These are phyloP conservation scores for Exephanes ischioxanthus DNA, from an alignment of 2,888 invertebrate genomes.

Conservation along the genomic window DNA sequence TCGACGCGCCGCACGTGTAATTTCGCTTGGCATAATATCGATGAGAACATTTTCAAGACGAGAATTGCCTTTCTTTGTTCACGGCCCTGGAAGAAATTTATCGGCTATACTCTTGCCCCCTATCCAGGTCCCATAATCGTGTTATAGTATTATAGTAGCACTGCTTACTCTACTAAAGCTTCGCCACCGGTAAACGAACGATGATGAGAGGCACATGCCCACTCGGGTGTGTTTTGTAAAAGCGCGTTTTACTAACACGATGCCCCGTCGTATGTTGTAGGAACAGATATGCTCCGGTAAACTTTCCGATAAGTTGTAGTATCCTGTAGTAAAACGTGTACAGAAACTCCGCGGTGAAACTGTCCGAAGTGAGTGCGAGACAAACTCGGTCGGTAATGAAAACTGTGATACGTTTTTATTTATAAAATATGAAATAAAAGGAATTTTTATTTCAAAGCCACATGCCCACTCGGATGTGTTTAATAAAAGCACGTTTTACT, in stretches of 20 bases:
- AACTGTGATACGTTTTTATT: no score
- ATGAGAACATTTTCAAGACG: slow-evolving; percentile 32
- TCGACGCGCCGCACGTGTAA: neutral
- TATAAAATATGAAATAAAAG: no score
- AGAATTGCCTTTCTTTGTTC: slow-evolving; percentile 48
- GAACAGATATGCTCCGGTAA: neutral
- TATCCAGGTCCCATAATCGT: slow-evolving; percentile 40
- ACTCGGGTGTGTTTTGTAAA: slow-evolving; percentile 11
- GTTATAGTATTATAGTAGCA: slow-evolving; percentile 33
- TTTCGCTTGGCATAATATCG: slow-evolving; percentile 6
- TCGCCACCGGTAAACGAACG: slow-evolving; percentile 41
- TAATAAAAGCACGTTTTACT: slow-evolving; percentile 4
- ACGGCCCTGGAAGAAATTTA: slow-evolving; percentile 61
- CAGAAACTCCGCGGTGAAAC: neutral
- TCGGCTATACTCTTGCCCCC: slow-evolving; percentile 13
- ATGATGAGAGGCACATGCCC: slow-evolving; percentile 12
- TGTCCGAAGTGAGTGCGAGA: neutral
- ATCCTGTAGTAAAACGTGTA: neutral
- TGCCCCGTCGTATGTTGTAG: neutral
- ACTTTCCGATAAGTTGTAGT: slow-evolving; percentile 5
- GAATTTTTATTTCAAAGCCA: no score
- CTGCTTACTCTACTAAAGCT: slow-evolving; percentile 49
- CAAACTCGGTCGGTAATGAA: no score
- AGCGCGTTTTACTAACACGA: slow-evolving; percentile 23
- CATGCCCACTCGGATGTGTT: slow-evolving; percentile 12